Percentiles rank a stretch among this genome's conserved stretches.
Conservation (phyloP, 2,797 vertebrate species). For the Lagodon rhomboides region DNA sequence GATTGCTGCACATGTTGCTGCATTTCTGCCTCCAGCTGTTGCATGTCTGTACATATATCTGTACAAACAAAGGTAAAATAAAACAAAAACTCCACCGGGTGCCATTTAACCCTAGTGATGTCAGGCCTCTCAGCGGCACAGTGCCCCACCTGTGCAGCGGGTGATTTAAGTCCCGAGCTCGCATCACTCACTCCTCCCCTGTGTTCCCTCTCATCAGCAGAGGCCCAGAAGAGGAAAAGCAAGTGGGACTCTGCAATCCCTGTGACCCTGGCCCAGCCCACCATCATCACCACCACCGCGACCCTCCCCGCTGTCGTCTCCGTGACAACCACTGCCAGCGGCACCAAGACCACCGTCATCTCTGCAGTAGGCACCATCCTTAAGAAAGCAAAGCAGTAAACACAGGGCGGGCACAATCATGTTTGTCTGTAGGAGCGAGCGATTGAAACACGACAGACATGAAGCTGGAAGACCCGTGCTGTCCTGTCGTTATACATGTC, state of each 20-base stretch:
- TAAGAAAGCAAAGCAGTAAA: conserved; percentile 98
- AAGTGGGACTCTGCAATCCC: conserved; percentile 99
- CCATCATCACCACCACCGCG: conserved; percentile 94
- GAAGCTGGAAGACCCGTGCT: neutral
- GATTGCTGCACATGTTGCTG: neutral
- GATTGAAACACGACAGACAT: neutral
- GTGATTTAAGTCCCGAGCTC: neutral
- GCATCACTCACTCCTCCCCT: neutral
- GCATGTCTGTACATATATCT: neutral
- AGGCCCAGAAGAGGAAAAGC: conserved; percentile 98
- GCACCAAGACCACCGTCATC: conserved; percentile 98
- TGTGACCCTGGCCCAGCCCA: conserved; percentile 94
- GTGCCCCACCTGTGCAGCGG: neutral
- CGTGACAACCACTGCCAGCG: conserved; percentile 96
- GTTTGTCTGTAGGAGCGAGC: neutral
- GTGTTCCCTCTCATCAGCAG: conserved; percentile 72
- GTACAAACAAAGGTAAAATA: neutral
- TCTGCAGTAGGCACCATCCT: conserved; percentile 98
- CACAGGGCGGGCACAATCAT: neutral
- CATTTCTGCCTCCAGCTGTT: neutral
- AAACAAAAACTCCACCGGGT: neutral
- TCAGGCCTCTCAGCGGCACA: neutral
- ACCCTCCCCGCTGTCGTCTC: conserved; percentile 95
- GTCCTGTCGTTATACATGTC: conserved; percentile 11
- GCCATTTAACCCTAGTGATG: neutral